Base-by-base conservation (phyloP, 2,888 invertebrate genomes). In the Ernsta delagoae region DNA sequence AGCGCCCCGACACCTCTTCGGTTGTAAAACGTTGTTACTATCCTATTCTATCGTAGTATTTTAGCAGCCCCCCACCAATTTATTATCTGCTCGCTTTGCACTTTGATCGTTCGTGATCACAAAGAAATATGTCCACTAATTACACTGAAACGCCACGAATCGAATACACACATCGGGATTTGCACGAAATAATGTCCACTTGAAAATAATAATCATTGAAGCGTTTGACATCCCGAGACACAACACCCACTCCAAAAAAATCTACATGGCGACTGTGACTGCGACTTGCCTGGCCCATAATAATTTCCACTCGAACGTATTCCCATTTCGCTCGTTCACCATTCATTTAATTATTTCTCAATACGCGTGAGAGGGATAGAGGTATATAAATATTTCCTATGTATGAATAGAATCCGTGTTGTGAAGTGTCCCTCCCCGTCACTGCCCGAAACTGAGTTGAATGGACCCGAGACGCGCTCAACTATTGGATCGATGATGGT, bases 401-500 rank as follows among this genome's bases (percentile, higher is more conserved):
- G 90, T 90, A 91, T 92, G 92, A 92, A 92, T 90, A 92, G 90
- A 90, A 90, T 87, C 84, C 82, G 87, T 88, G 88, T 90, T 87
- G 85, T 90, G 90, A 92, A 90, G 90, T 90, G 85, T 87, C 87
- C 87, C 87, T 86, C 85, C 84, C 84, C 87, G 83, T 83, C 83
- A 78, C 75, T 76, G 78, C 75, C 75, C 86, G 85, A 88, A 84
- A 79, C 83, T 81, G 92, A 94, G 93, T 93, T 94, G 93, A 93
- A 93, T 93, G 93, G 93, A 93, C 93, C 92, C 92, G 89, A 88
- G 91, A 92, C 92, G 92, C 91, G 89, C 84, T 91, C 91, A 88
- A 84, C 93, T 87, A 93, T 93, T 94, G 93, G 93, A 94, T 94
- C 93, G 93, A 94, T 93, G 87, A 83, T 68, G 78, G 84, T 93